Base-by-base conservation (phyloP, 2,797 vertebrate genomes). In the Rousettus madagascariensis region DNA sequence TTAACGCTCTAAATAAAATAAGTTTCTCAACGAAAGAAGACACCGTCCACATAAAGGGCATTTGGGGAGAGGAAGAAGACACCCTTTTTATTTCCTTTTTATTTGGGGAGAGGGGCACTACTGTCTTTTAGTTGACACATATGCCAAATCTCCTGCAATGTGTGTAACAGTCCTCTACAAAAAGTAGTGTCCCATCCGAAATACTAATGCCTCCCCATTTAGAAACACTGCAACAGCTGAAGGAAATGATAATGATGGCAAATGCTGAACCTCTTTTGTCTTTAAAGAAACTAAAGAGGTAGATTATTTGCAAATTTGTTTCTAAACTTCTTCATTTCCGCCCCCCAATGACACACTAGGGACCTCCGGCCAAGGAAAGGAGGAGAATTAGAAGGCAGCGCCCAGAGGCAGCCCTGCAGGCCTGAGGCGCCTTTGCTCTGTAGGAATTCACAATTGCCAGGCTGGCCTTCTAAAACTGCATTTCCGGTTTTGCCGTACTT, bases 211-310 rank as follows among this genome's bases (percentile, higher is more conserved):
- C 33, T 15, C 9, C 38, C 1, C 8, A 5, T 5, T 74, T n/a
- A 68, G 46, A 94, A 94, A 69, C 33, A 20, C 17, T 85, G 51
- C 20, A 38, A 53, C 3, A 43, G 36, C 82, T 55, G 8, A 71
- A 80, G 51, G 61, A 15, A 74, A 94, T 84, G 46, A n/a, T 43
- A 15, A 68, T 22, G 19, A 63, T 77, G 22, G 9, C 30, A 30
- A 7, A 4, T 5, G 7, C 36, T 36, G 16, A 15, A 7, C 7
- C 28, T 65, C 22, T 26, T 74, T 68, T 82, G 55, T 88, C 74
- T 87, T 79, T 95, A 87, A 61, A 83, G 55, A 93, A 90, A 36
- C 30, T 46, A 55, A 75, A 91, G 41, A 77, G 65, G 3, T 49
- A 43, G 15, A 30, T 87, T 46, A 57, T 63, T 72, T 90, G 36